Base-by-base conservation (phyloP, 1,140 invertebrate genomes). In the Euura saliciscinereae region DNA sequence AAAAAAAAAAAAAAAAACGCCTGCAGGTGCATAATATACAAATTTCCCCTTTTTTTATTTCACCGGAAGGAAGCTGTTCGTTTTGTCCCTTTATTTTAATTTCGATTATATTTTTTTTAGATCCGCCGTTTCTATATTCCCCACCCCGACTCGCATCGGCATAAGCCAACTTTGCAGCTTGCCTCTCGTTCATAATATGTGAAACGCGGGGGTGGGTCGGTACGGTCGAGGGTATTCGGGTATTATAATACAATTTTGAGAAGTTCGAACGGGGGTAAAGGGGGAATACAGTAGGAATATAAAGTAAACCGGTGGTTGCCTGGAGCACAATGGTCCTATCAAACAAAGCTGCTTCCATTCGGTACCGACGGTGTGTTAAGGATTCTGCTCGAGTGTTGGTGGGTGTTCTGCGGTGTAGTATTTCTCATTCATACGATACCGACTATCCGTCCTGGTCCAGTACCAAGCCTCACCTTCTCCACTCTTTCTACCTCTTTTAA, bases 361-460 rank as follows among this genome's bases (percentile, higher is more conserved):
- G 28, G 28, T 28, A 28, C 28, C 28, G 28, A 28, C 28, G 28
- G 28, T 28, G 28, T 28, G 28, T 28, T 28, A 28, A 28, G 28
- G 28, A 59, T 11, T n/a, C 8, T 59, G 8, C 51, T 8, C 8
- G 13, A 59, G 51, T 59, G 51, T 59, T 59, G 51, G 51, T 59
- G 8, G 51, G 51, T 59, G 51, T 8, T 81, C 79, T 79, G 83
- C 86, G 84, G 86, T 88, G 86, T 88, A 88, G 86, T 86, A 87
- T 88, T 88, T 86, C 86, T 87, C 86, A 88, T 88, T 88, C 86
- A 87, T 87, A 87, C 85, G 83, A 86, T 87, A 80, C 83, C 86
- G 83, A 83, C 79, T 76, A 72, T 42, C 71, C 70, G 71, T 67
- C n/a, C 69, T 71, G 68, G 64, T 28, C 43, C 59, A 11, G 10